Base-by-base conservation (phyloP, 2,113 vertebrate species). In the Catharus minimus region DNA sequence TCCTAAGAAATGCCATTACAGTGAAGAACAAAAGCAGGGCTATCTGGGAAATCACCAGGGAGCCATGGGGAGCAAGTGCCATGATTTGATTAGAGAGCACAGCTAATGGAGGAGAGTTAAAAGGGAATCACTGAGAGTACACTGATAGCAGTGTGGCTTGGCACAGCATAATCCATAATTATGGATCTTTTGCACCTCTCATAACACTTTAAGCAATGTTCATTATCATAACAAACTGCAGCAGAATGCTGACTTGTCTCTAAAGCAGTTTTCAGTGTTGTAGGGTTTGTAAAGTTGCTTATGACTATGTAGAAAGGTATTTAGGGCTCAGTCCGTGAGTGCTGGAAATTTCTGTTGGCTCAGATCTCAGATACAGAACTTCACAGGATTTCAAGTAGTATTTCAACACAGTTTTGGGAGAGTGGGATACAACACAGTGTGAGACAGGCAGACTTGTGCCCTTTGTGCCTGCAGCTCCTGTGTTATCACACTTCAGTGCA, bases 1-100 rank as follows among this genome's bases (percentile, higher is more conserved):
- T 80, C 49, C 52, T 82, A 58, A 82, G 82, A 94, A 92, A 85
- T 58, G 27, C n/a, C 44, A 72, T 84, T 61, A 57, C 43, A 55
- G 24, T 30, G 47, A 66, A 89, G 74, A 62, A 26, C 71, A 46
- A 89, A 60, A 47, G 61, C 74, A 14, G 52, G 18, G 28, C 24
- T 93, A 62, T 66, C 67, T 83, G 76, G 52, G 86, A 90, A 93
- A 74, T 73, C 82, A 93, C 26, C 50, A 79, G 52, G 76, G 87
- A 92, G 49, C 21, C 65, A 57, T 27, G 43, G 47, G 79, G 53
- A 73, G 15, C 44, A 86, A 92, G 30, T 85, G 46, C 36, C 41
- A 46, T 50, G 69, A 81, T 57, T 68, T 85, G 71, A 75, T 94
- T 88, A 84, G 85, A 92, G 76, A 79, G 76, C 44, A 57, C 39